A percentile compares a stretch with the other conserved stretches of the same genome.
Evolutionary conservation across 2,797 vertebrate species (phyloP).

Genomic region (Enteromius thamalakanensis): DNA sequence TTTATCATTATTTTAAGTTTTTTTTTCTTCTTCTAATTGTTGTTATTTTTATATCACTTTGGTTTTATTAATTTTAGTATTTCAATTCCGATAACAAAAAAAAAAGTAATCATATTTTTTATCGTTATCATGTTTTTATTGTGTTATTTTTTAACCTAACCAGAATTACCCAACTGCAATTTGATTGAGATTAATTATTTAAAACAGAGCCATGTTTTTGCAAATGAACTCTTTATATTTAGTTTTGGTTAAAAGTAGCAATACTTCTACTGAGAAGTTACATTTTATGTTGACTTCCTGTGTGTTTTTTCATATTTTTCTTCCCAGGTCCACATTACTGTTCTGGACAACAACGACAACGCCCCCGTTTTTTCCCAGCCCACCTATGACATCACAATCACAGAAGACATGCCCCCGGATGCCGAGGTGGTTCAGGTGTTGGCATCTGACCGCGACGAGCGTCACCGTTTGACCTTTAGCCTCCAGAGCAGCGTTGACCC

Average conservation of each 20-base stretch:
- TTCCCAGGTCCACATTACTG: conserved; percentile 87
- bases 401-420: conserved; percentile 89
- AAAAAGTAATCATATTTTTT: too few species aligned
- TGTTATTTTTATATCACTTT: too few species aligned
- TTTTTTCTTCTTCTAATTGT: too few species aligned
- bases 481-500: conserved; percentile 92
- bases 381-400: conserved; percentile 88
- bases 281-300: neutral
- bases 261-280: neutral
- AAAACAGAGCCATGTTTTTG: too few species aligned
- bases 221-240: too few species aligned
- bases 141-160: too few species aligned
- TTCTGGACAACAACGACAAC: conserved; percentile 96
- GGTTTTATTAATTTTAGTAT: too few species aligned
- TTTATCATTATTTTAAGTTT: too few species aligned
- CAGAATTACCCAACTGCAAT: too few species aligned
- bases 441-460: conserved; percentile 91
- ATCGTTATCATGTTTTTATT: too few species aligned
- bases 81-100: too few species aligned
- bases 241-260: neutral
- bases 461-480: conserved; percentile 88
- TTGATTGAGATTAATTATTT: too few species aligned
- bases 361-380: conserved; percentile 91
- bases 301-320: conserved; percentile 5
- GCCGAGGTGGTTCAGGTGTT: conserved; percentile 91